Evolutionary conservation across 2,113 vertebrate genomes (phyloP).

Genomic region (Nettapus auritus): DNA sequence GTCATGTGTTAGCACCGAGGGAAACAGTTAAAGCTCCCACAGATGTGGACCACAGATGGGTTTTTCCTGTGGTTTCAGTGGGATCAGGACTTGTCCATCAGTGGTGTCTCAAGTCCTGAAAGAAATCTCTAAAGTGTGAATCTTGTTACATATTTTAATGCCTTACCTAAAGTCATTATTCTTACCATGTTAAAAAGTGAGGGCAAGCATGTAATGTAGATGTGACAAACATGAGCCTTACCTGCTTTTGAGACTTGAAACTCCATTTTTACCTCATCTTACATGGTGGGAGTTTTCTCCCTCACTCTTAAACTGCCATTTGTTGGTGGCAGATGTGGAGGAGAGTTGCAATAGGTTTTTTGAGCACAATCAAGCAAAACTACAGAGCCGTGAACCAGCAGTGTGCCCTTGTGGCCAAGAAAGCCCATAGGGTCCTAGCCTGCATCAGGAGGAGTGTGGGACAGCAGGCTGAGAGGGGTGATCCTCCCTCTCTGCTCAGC

Average conservation of each 20-base stretch:
- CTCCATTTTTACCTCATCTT: background rate
- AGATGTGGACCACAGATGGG: fast-evolving
- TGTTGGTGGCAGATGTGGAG: background rate
- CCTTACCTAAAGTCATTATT: background rate
- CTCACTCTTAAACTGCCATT: background rate
- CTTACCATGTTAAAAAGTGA: background rate
- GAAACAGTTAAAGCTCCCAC: fast-evolving
- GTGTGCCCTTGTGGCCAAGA: too few species aligned
- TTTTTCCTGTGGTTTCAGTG: background rate
- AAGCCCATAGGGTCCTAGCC: too few species aligned
- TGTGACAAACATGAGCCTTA: background rate
- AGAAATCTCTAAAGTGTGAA: background rate
- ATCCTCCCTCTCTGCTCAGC: too few species aligned
- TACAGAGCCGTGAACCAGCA: background rate
- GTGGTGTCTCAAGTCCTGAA: background rate
- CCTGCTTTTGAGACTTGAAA: background rate
- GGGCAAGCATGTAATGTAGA: background rate
- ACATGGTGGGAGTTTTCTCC: background rate
- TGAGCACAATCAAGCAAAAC: background rate
- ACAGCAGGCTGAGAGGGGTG: too few species aligned
- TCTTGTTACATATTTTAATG: background rate
- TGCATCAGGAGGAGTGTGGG: too few species aligned
- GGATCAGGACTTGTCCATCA: background rate
- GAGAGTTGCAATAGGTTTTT: background rate
- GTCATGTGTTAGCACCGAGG: background rate